Percentiles rank a stretch among this genome's conserved stretches.
Evolutionary conservation across 2,888 invertebrate species (phyloP).

Genomic region (Tetanocera ferruginea): DNA sequence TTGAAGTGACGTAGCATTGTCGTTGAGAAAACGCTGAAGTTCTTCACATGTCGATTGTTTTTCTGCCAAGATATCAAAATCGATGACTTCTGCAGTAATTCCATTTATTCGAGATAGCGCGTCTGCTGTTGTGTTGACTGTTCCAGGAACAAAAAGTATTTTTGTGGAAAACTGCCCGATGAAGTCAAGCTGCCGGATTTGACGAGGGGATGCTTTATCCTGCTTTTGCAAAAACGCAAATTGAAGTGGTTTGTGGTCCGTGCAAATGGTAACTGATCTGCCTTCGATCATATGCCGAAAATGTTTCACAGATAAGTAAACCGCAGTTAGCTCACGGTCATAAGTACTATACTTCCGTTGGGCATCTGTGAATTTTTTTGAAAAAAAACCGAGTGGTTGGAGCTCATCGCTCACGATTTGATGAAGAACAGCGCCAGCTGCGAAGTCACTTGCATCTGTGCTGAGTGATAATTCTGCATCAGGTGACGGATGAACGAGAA

Average conservation of each 20-base stretch:
- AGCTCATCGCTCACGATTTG: not conserved
- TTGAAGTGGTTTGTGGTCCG: constrained; percentile 30
- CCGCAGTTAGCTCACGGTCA: constrained; percentile 15
- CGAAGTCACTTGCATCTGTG: constrained; percentile 4
- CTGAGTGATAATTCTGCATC: not conserved
- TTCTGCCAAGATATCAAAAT: not conserved
- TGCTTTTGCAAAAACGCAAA: constrained; percentile 26
- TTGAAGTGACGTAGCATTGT: not conserved
- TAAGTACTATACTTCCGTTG: constrained; percentile 29
- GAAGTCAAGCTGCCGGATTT: constrained; percentile 23
- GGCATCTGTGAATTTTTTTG: not conserved
- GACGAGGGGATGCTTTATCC: constrained; percentile 31
- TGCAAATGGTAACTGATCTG: constrained; percentile 4
- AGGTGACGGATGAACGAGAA: not conserved
- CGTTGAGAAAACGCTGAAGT: not conserved
- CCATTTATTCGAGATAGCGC: constrained; percentile 35
- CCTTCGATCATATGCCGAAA: constrained; percentile 16
- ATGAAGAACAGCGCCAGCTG: not conserved
- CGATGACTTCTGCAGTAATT: not conserved
- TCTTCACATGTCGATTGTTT: not conserved
- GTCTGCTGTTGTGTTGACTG: constrained; percentile 34
- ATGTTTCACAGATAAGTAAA: not conserved
- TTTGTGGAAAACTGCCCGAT: constrained; percentile 23
- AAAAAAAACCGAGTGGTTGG: constrained; percentile 21
- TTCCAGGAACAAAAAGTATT: constrained; percentile 20